phyloP scores from a whole-genome alignment of 64 coral and sea anemone species.

The Montipora cactus region DNA sequence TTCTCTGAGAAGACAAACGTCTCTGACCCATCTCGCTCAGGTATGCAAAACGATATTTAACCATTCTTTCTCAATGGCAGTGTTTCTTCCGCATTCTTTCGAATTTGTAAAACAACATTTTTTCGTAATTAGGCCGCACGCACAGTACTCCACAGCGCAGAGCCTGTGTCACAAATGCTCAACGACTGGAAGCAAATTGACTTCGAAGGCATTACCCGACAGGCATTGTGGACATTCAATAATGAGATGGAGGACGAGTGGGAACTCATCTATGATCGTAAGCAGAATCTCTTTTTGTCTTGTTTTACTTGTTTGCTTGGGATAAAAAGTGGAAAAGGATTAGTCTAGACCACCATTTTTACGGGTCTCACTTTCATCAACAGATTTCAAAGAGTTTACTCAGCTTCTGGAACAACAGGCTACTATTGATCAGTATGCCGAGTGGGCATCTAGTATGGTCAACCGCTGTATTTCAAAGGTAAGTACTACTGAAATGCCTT shows the following conservation, averaged over 20 bases:
- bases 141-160: conserved; percentile 92
- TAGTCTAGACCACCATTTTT: not conserved
- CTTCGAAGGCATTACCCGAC: conserved; percentile 92
- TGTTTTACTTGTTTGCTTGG: not conserved
- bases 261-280: conserved; percentile 84
- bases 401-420: conserved; percentile 98
- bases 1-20: conserved; percentile 95
- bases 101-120: not conserved
- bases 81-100: not conserved
- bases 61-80: not conserved
- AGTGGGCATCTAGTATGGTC: conserved; percentile 91
- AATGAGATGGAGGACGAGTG: conserved; percentile 75
- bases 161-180: conserved; percentile 95
- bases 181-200: conserved; percentile 95
- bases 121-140: conserved; percentile 74
- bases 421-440: conserved; percentile 97
- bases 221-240: conserved; percentile 96
- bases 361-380: not conserved
- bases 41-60: conserved; percentile 18
- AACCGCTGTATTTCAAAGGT: conserved; percentile 95
- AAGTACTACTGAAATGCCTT: not conserved
- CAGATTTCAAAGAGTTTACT: conserved; percentile 94
- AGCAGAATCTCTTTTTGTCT: conserved; percentile 6
- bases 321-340: not conserved
- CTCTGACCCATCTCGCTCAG: conserved; percentile 95